Percentiles rank a stretch among this genome's conserved stretches.
Conservation (phyloP, 1,140 invertebrate genomes). For the Kradibia gibbosae region DNA sequence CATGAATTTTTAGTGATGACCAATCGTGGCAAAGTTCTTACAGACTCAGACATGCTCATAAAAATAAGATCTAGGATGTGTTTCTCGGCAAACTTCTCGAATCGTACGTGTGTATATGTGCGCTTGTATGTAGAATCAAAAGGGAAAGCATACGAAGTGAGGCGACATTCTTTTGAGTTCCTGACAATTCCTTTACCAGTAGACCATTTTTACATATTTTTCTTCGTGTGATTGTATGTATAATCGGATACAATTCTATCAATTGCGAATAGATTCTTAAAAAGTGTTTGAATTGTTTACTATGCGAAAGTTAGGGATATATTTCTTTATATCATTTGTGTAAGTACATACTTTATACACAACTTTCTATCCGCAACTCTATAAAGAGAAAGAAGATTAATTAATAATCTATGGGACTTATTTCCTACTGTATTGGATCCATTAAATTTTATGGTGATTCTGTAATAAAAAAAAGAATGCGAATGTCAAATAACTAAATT, state of each 20-base stretch:
- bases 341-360: background rate
- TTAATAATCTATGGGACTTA: background rate
- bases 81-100: background rate
- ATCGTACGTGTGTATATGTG: background rate
- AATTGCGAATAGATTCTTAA: slow-evolving; percentile 31
- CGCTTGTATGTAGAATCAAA: too few species aligned
- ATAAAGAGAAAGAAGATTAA: background rate
- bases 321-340: slow-evolving; percentile 10
- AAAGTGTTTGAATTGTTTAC: slow-evolving; percentile 42
- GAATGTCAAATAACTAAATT: too few species aligned
- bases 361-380: background rate
- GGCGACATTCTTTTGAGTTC: slow-evolving; percentile 31
- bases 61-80: background rate
- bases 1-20: background rate
- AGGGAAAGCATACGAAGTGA: slow-evolving; percentile 27
- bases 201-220: slow-evolving; percentile 36
- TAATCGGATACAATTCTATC: slow-evolving; percentile 31
- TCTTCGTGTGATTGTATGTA: background rate
- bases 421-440: background rate
- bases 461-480: too few species aligned
- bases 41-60: background rate
- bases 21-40: slow-evolving; percentile 6
- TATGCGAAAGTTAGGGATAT: background rate
- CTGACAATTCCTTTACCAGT: slow-evolving; percentile 41
- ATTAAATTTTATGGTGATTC: background rate